Conservation (phyloP, 2,797 vertebrate species). For the Pampus argenteus region DNA sequence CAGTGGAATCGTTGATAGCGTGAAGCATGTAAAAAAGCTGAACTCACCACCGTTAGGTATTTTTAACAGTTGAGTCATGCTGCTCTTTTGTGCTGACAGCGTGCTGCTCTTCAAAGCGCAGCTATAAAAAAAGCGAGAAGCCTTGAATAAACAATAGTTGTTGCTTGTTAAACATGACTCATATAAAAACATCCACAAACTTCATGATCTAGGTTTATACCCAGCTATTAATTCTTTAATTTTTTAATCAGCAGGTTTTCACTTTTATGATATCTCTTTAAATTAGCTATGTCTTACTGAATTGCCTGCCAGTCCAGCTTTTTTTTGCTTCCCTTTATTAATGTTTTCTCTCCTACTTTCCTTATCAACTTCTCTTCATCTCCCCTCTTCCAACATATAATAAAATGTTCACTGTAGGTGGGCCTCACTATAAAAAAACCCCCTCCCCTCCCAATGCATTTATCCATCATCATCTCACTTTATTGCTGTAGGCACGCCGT, state of each 20-base stretch:
- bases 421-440: too few relatives aligned
- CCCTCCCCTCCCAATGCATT: conserved; percentile 1
- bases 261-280: neutral
- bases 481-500: conserved; percentile 5
- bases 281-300: conserved; percentile 8
- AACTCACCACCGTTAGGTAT: neutral
- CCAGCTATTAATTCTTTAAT: conserved; percentile 7
- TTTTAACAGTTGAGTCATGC: neutral
- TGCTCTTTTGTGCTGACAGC: conserved; percentile 7
- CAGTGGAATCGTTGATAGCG: neutral
- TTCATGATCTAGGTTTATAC: conserved; percentile 10
- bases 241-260: conserved; percentile 17
- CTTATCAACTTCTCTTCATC: neutral
- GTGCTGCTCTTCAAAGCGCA: neutral
- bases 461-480: conserved; percentile 9
- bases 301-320: neutral
- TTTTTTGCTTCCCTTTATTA: neutral
- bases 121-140: conserved; percentile 4
- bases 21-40: neutral
- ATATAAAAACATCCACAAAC: too few relatives aligned
- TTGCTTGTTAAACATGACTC: conserved; percentile 33
- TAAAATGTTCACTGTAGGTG: neutral
- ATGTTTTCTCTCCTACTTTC: neutral
- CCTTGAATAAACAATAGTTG: conserved; percentile 6
- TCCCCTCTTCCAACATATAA: neutral